These are phyloP conservation scores for Linyphia triangularis DNA, from an alignment of 2,888 invertebrate genomes.

Conservation along the genomic window DNA sequence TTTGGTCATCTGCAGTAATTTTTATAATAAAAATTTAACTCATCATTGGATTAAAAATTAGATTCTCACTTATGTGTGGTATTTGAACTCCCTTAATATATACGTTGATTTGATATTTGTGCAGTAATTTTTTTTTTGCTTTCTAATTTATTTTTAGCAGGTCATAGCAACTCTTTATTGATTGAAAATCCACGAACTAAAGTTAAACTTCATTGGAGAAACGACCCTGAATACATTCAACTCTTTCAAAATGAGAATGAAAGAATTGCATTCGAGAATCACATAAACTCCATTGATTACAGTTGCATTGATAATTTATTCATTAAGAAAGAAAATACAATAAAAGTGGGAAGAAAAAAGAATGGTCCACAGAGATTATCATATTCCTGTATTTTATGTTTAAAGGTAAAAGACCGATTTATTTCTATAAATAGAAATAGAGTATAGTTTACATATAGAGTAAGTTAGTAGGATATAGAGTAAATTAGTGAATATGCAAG, in stretches of 20 bases:
- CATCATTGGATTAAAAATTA: not conserved
- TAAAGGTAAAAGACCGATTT: constrained; percentile 43
- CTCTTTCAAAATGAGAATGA: constrained; percentile 60
- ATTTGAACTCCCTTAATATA: not conserved
- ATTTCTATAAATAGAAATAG: not conserved
- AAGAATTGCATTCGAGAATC: constrained; percentile 53
- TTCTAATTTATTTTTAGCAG: constrained; percentile 10
- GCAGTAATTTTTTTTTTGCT: not conserved
- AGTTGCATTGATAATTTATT: constrained; percentile 65
- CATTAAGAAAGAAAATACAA: not conserved
- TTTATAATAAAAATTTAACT: too few relatives aligned
- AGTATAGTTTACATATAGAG: not conserved
- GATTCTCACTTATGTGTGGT: not conserved
- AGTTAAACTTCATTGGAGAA: constrained; percentile 47
- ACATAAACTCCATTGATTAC: constrained; percentile 67
- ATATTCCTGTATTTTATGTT: constrained; percentile 57
- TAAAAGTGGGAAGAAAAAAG: not conserved
- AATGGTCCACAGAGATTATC: not conserved
- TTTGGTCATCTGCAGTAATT: too few relatives aligned
- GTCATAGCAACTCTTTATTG: not conserved
- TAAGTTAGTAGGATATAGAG: too few relatives aligned
- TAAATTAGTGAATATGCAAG: too few relatives aligned
- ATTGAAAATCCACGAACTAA: not conserved
- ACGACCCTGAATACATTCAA: constrained; percentile 63
- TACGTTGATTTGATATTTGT: not conserved